Base-by-base conservation (phyloP, 2,888 invertebrate species). In the Tanypteryx hageni region DNA sequence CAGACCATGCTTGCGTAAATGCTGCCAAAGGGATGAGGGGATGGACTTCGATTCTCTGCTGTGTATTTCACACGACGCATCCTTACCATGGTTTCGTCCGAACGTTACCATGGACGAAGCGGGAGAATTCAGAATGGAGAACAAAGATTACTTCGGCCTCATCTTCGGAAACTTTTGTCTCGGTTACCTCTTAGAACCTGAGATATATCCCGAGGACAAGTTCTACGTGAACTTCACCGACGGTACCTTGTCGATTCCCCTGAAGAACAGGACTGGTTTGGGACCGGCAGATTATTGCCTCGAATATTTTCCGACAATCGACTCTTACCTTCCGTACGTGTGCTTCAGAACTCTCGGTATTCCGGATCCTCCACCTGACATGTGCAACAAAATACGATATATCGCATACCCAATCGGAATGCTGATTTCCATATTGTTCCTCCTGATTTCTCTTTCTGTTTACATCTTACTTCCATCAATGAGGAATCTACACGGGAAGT, bases 401-500 rank as follows among this genome's bases (percentile, higher is more conserved):
- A 82, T 92, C 18, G 31, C 93, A 0, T 93, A 94, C 84, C 93
- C 94, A 0, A 13, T 93, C 0, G 94, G 94, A 5, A 93, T 95
- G 94, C 92, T 94, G 14, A 92, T 95, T 0, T 95, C 95, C 1
- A 93, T 94, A 44, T 94, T 94, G 0, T 95, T 95, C 58, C 93
- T 95, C 0, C 0, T 95, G 11, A 92, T 93, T 1, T 95, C 95
- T 0, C 94, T 95, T 16, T 16, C 94, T 76, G 94, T 95, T 44
- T 95, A 95, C 91, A 93, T 94, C 13, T 64, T 94, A 13, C 91
- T 95, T 9, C 94, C 95, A 0, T 94, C 95, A 81, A 93, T 95
- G 92, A 93, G 93, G 82, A 95, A 95, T 86, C 93, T 95, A 92
- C 95, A 95, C 58, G 95, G 95, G 0, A 93, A 93, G 11, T 94